Percentiles rank a stretch among this genome's conserved stretches.
Evolutionary conservation across 2,888 invertebrate species (phyloP).

Genomic region (Aelia acuminata): DNA sequence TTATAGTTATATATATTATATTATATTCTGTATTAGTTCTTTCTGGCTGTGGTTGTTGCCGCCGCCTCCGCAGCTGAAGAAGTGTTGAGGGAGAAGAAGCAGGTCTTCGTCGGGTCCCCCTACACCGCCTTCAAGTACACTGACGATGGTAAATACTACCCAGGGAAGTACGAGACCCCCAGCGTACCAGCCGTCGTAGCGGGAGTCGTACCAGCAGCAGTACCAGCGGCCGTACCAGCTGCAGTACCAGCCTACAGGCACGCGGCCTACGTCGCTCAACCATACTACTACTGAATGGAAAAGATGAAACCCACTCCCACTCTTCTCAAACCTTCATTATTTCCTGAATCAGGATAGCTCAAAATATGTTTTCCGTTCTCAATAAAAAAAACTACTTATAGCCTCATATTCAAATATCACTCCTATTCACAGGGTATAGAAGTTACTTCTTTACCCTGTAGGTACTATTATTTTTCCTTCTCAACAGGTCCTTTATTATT

Average conservation of each 20-base stretch:
- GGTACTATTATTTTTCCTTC: too few species aligned
- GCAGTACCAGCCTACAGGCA: constrained; percentile 6
- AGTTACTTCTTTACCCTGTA: too few species aligned
- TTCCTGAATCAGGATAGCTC: background rate
- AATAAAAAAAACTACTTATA: too few species aligned
- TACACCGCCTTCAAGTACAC: constrained; percentile 24
- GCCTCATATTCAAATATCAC: too few species aligned
- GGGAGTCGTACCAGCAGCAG: background rate
- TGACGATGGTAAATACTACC: constrained; percentile 22
- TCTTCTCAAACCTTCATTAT: background rate
- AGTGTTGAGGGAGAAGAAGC: background rate
- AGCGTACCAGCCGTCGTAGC: background rate
- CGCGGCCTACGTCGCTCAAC: background rate
- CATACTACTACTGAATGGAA: background rate
- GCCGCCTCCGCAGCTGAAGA: constrained; percentile 13
- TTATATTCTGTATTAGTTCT: background rate
- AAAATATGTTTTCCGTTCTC: background rate
- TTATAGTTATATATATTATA: too few species aligned
- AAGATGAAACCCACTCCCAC: background rate
- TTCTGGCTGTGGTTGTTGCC: constrained; percentile 16
- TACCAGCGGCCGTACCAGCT: background rate
- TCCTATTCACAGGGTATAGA: too few species aligned
- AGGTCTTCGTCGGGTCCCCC: background rate
- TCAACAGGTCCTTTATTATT: too few species aligned
- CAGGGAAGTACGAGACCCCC: constrained; percentile 22